Conservation (phyloP, 2,113 vertebrate species). For the Osmerus eperlanus region DNA sequence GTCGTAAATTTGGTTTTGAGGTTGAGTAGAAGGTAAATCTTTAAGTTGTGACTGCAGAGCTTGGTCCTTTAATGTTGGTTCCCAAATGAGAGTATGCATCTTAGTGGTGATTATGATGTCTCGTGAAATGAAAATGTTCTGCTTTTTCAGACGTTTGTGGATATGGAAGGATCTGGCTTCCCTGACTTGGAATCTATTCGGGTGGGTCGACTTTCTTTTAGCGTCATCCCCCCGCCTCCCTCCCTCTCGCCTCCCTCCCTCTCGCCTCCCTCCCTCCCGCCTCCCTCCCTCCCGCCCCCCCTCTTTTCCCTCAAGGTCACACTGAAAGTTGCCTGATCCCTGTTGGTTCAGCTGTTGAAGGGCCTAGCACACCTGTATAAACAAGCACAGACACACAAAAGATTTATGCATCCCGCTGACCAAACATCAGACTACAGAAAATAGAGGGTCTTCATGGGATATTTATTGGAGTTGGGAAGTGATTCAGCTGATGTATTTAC, state of each 20-base stretch:
- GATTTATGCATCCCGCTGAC: neutral
- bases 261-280: neutral
- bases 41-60: too few species aligned
- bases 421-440: neutral
- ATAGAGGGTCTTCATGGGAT: too few species aligned
- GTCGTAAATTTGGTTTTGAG: too few species aligned
- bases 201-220: neutral
- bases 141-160: slow-evolving; percentile 80
- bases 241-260: neutral
- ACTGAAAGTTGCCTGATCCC: too few species aligned
- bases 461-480: too few species aligned
- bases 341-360: neutral
- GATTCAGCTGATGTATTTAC: too few species aligned
- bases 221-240: neutral
- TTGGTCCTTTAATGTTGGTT: too few species aligned
- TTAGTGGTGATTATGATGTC: too few species aligned
- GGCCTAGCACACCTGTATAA: neutral
- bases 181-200: slow-evolving; percentile 71
- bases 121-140: neutral
- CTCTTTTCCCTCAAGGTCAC: neutral
- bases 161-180: slow-evolving; percentile 94
- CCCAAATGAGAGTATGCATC: too few species aligned
- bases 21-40: too few species aligned
- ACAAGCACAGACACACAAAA: neutral
- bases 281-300: neutral